Evolutionary conservation across 2,888 invertebrate species (phyloP), one percentile per base, ranked within the genome.

Genomic region (Drosophila anomelani): DNA sequence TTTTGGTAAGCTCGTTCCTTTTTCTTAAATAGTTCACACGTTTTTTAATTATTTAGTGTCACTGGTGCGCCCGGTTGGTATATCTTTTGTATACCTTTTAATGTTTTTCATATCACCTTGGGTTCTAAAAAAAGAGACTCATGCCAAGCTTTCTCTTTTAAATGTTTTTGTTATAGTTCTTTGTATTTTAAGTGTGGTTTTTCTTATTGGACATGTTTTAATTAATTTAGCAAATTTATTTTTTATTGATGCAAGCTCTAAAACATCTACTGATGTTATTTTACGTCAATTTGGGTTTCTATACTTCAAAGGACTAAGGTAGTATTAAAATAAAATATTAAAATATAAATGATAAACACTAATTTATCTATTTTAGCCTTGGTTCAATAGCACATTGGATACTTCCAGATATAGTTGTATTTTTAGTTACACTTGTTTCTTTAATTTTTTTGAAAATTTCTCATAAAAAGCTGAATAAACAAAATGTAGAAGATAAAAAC

Each of bases 91-190:
- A 4, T 88, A 85, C 53, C 38, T 80, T 6, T 0, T 63, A 2
- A 55, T 83, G 73, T 85, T 88, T 44, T 70, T 88, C 15, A 2
- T 68, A 3, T 67, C 79, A 4, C 84, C 84, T 2, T 83, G 76
- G 76, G 34, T 85, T 8, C 34, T 72, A 36, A 62, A 51, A 54
- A 39, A 29, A 7, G 64, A 70, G 29, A 59, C 36, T 8, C 5
- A 4, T 13, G 32, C 12, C 7, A 61, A 62, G 12, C 38, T 32
- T 12, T 9, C 39, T 1, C 0, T 41, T 0, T 34, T 80, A 6
- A 60, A 47, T 9, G 13, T 39, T 12, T 85, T 55, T 60, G 12
- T 86, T 2, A 12, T 70, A 17, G 5, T 58, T 38, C 43, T 62
- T 4, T 55, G 46, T 32, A 6, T 55, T 7, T 26, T 57, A 6